Percentiles rank a stretch among this genome's conserved stretches.
These are phyloP conservation scores for Gymnopithys bicolor DNA, from an alignment of 2,797 vertebrate species.

Conservation along the genomic window DNA sequence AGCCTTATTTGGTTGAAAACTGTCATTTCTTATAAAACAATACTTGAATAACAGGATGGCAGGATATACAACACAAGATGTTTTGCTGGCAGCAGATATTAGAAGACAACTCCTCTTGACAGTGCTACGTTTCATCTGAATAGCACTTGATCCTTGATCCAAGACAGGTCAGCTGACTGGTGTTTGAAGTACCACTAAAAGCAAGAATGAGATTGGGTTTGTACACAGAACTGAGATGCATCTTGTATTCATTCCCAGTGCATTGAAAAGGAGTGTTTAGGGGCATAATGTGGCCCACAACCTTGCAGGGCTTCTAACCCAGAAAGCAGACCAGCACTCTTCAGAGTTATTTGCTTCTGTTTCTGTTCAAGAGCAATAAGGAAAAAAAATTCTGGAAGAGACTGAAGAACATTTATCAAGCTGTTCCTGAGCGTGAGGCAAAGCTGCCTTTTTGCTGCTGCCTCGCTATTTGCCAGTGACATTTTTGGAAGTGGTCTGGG, in stretches of 20 bases:
- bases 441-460: neutral
- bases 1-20: neutral
- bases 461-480: neutral
- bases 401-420: neutral
- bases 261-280: neutral
- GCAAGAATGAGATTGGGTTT: neutral
- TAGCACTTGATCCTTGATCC: neutral
- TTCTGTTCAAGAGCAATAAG: neutral
- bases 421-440: neutral
- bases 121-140: neutral
- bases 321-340: neutral
- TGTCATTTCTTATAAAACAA: neutral
- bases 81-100: neutral
- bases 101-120: neutral
- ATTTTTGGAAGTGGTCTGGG: neutral
- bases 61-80: neutral
- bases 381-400: neutral
- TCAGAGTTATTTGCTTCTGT: neutral
- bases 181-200: neutral
- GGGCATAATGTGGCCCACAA: neutral
- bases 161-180: neutral
- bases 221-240: neutral
- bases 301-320: neutral
- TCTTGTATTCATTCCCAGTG: neutral
- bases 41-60: neutral